Percentiles rank a stretch among this genome's conserved stretches.
phyloP scores from a whole-genome alignment of 2,888 invertebrate genomes.

The Panzeria rudis region DNA sequence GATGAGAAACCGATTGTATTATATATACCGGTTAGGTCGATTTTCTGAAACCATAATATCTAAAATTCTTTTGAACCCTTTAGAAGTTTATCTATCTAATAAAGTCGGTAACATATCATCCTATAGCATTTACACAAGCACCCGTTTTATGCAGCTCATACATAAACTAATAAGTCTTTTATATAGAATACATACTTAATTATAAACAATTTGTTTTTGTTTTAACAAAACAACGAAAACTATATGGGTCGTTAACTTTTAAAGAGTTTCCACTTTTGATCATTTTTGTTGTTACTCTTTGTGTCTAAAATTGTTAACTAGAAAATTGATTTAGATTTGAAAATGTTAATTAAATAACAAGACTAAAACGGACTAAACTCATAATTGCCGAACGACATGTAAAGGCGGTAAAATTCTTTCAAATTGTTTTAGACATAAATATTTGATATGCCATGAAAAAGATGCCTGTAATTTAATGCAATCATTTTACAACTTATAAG shows the following conservation, averaged over 20 bases:
- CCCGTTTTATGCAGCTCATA: background rate
- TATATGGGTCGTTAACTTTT: slow-evolving; percentile 59
- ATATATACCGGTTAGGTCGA: too few relatives aligned
- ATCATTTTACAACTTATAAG: background rate
- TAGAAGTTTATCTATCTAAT: too few relatives aligned
- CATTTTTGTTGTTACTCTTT: background rate
- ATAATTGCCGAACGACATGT: slow-evolving; percentile 33
- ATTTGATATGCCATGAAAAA: background rate
- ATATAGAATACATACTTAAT: slow-evolving; percentile 1
- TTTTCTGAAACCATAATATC: too few relatives aligned
- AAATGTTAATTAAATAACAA: slow-evolving; percentile 48
- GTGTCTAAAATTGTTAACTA: slow-evolving; percentile 35
- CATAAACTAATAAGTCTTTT: background rate
- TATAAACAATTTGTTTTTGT: background rate
- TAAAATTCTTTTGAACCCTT: too few relatives aligned
- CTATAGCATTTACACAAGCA: background rate
- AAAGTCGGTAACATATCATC: too few relatives aligned
- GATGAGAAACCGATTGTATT: too few relatives aligned
- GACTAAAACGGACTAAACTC: background rate
- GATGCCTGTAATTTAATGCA: background rate
- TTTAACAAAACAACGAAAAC: slow-evolving; percentile 8
- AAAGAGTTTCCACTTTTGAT: background rate
- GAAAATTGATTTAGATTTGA: slow-evolving; percentile 53
- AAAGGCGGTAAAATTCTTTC: slow-evolving; percentile 14
- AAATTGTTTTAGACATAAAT: background rate